These are phyloP conservation scores for Drosophila phalerata DNA, from an alignment of 2,888 invertebrate genomes.

Conservation along the genomic window DNA sequence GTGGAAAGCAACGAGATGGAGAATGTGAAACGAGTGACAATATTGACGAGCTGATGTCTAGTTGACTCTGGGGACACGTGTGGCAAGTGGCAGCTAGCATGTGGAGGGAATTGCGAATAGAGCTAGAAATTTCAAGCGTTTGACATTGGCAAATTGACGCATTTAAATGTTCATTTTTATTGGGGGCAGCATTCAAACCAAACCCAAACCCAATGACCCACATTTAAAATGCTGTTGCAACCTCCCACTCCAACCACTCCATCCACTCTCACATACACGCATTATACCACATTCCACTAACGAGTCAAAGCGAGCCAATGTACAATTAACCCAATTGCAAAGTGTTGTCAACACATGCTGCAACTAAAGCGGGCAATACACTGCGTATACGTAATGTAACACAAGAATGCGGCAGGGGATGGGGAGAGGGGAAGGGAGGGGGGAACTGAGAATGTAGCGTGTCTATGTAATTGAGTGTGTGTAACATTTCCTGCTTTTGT, in stretches of 20 bases:
- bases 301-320: constrained; percentile 63
- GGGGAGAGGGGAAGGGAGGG: neutral
- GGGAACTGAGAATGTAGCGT: constrained; percentile 1
- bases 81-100: neutral
- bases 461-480: constrained; percentile 52
- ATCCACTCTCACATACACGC: constrained; percentile 7
- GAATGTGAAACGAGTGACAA: neutral
- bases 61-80: constrained; percentile 1
- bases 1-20: constrained; percentile 10
- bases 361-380: constrained; percentile 56
- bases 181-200: constrained; percentile 14
- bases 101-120: constrained; percentile 25
- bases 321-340: constrained; percentile 80
- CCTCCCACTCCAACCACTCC: neutral
- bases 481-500: constrained; percentile 73
- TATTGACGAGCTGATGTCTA: constrained; percentile 16
- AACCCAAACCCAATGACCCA: constrained; percentile 64
- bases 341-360: constrained; percentile 78
- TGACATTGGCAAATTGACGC: constrained; percentile 27
- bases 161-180: constrained; percentile 45
- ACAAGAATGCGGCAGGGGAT: neutral
- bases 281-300: constrained; percentile 19
- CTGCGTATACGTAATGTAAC: constrained; percentile 67
- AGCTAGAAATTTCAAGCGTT: constrained; percentile 26
- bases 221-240: constrained; percentile 45